Evolutionary conservation across 1,140 invertebrate species (phyloP), one percentile per base, ranked within the genome.

Genomic region (Magallana angulata): DNA sequence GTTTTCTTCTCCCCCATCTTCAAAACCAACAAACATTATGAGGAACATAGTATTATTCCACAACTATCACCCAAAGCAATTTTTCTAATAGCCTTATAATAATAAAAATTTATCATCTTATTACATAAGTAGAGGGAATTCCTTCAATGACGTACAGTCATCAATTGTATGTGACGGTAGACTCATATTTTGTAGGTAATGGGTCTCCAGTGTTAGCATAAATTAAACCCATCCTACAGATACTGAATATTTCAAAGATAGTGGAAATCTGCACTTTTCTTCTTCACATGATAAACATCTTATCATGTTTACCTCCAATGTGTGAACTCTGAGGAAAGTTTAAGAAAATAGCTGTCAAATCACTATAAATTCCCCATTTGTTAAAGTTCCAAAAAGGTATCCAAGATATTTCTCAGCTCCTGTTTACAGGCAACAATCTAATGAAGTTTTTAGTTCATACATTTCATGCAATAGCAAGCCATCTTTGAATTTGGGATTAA

Each of bases 231-330:
- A 8, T 30, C 64, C 18, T 24, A 76, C 24, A 24, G 30, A 76
- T 24, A 76, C 8, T 76, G 68, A 76, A 76, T 30, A 76, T 76
- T 76, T 76, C 9, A 14, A 30, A 76, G 68, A 76, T 76, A 76
- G 11, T 30, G 18, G 68, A 76, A 30, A 11, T 24, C 11, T 76
- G 24, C 68, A 5, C 18, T 76, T 30, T 76, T 30, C 68, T 76
- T 76, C 68, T 76, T 76, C 11, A 76, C 11, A 24, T 5, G 24
- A 76, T 36, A 9, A 11, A 4, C 12, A 62, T 62, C 68, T 76
- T 24, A 76, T 76, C 68, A 30, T 76, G 68, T 76, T 76, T 76
- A 76, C 68, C 36, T 76, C 68, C 68, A 76, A 24, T 30, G 68
- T 76, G 68, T 76, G 68, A 76, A 76, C 68, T 76, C 36, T 76